These are phyloP conservation scores for Onychomys leucogaster DNA, from an alignment of 2,797 vertebrate species.

Conservation along the genomic window DNA sequence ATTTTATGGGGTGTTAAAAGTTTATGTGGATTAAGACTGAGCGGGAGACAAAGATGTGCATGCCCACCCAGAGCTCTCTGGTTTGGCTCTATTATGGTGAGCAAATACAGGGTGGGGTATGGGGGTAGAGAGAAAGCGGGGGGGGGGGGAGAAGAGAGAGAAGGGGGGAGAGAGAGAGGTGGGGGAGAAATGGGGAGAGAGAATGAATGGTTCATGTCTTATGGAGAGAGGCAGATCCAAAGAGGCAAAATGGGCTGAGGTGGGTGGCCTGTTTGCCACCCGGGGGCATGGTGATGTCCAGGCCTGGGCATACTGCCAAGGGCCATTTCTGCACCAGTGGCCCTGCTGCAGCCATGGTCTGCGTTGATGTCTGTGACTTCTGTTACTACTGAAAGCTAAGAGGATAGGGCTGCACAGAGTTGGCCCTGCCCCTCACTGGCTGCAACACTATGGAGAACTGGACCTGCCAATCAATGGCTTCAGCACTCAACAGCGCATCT, in stretches of 20 bases:
- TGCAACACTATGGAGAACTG: no score
- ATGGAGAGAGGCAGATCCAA: neutral
- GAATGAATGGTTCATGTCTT: neutral
- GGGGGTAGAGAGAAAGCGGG: no score
- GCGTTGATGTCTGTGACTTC: neutral
- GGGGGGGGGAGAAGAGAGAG: no score
- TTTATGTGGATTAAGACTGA: constrained; percentile 45
- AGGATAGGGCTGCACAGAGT: neutral
- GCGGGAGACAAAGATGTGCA: neutral
- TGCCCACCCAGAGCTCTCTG: neutral
- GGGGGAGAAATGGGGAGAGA: no score
- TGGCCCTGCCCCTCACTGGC: neutral
- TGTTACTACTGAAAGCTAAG: neutral
- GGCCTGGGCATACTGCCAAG: neutral
- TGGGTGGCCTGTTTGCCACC: neutral
- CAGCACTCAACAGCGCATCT: neutral
- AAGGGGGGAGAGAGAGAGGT: no score
- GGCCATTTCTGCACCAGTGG: neutral
- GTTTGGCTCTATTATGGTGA: neutral
- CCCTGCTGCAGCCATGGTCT: neutral
- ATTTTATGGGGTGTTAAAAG: constrained; percentile 48
- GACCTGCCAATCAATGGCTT: neutral
- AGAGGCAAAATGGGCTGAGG: neutral
- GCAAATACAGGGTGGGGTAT: neutral
- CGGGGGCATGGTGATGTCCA: neutral